These are phyloP conservation scores for Dromaius novaehollandiae DNA, from an alignment of 2,113 vertebrate genomes.

Conservation along the genomic window DNA sequence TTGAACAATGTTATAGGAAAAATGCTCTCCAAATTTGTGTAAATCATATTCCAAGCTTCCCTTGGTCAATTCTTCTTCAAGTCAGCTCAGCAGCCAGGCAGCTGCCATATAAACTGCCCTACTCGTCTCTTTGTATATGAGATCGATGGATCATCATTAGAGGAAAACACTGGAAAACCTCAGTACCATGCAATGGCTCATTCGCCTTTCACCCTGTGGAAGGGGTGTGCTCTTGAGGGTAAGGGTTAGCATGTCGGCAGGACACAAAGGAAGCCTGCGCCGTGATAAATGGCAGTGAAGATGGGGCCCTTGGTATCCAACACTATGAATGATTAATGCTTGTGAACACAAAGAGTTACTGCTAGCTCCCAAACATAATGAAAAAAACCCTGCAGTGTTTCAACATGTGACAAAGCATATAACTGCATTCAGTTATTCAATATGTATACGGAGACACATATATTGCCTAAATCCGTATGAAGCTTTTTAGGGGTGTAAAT, in stretches of 20 bases:
- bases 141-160: background rate
- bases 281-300: constrained; percentile 32
- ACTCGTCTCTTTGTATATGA: background rate
- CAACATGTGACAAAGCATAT: background rate
- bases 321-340: constrained; percentile 28
- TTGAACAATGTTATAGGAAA: background rate
- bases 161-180: background rate
- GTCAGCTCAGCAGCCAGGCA: background rate
- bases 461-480: background rate
- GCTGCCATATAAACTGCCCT: background rate
- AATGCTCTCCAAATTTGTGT: background rate
- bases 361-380: background rate
- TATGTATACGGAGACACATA: background rate
- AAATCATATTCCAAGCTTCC: background rate
- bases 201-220: constrained; percentile 17
- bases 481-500: background rate
- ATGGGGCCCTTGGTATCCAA: background rate
- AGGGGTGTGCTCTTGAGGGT: background rate
- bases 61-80: background rate
- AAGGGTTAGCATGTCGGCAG: background rate
- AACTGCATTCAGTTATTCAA: background rate
- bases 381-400: background rate
- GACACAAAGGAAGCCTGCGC: background rate
- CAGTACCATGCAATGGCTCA: background rate
- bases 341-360: constrained; percentile 28